Conservation (phyloP, 37 sponge, comb jelly and placozoan species). For the Lycopodina hypogea region DNA sequence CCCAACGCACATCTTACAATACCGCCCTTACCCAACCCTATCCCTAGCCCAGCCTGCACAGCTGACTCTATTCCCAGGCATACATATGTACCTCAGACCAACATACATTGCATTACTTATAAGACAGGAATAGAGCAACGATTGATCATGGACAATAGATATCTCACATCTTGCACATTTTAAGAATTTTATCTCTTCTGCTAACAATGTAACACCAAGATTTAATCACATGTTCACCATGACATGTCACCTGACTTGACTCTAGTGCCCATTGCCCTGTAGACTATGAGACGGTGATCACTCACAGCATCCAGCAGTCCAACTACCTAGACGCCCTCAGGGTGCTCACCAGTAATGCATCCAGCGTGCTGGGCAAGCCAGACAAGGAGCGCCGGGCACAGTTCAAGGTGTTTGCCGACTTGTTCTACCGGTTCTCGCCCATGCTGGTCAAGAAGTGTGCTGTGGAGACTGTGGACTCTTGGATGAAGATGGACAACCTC, state of each 20-base stretch:
- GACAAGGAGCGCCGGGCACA: slow-evolving; percentile 25
- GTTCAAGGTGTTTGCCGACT: slow-evolving; percentile 49
- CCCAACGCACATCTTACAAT: no score
- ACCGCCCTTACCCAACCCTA: no score
- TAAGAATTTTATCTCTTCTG: not conserved
- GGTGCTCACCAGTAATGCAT: slow-evolving; percentile 52
- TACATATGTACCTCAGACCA: no score
- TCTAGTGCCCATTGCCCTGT: not conserved
- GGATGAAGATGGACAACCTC: slow-evolving; percentile 50
- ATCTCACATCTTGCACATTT: not conserved
- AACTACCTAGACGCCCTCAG: slow-evolving; percentile 74
- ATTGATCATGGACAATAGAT: no score
- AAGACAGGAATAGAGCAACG: no score
- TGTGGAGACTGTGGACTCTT: slow-evolving; percentile 71
- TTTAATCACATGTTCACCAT: no score
- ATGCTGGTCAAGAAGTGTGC: slow-evolving; percentile 81
- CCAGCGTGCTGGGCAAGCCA: slow-evolving; percentile 13
- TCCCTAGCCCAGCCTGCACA: no score
- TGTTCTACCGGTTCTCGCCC: slow-evolving; percentile 92
- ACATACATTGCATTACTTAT: no score
- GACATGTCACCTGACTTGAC: no score
- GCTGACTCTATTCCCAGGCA: no score
- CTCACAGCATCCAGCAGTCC: slow-evolving; percentile 75
- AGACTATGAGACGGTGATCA: slow-evolving; percentile 90
- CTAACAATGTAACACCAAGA: no score